Evolutionary conservation across 2,113 vertebrate species (phyloP).

Genomic region (Sprattus sprattus): DNA sequence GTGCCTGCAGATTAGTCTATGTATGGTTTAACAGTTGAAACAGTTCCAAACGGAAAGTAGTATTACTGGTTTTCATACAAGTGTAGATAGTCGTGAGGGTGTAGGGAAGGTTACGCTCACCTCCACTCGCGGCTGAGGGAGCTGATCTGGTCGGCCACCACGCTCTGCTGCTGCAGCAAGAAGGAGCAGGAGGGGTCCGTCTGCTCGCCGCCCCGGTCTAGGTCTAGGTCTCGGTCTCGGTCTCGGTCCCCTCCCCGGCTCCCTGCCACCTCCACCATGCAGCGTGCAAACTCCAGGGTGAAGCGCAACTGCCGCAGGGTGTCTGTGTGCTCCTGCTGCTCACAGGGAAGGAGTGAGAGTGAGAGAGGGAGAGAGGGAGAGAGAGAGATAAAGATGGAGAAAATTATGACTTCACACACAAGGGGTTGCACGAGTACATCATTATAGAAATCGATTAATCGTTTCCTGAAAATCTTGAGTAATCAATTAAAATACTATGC

Average conservation of each 20-base stretch:
- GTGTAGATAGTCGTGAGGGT: background rate
- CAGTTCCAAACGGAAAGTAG: background rate
- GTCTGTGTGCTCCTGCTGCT: constrained; percentile 93
- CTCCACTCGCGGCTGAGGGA: constrained; percentile 94
- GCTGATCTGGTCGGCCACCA: constrained; percentile 95
- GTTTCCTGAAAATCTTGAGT: too few relatives aligned
- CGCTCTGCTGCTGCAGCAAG: constrained; percentile 82
- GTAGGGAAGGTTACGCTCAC: constrained; percentile 64
- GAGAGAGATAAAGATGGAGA: background rate
- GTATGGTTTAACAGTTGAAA: background rate
- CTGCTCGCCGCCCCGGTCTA: constrained; percentile 29
- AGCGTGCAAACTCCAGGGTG: constrained; percentile 83
- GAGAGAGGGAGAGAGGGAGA: constrained; percentile 11
- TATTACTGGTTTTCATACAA: background rate
- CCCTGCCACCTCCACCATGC: constrained; percentile 85
- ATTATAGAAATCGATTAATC: too few relatives aligned
- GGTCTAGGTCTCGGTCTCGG: constrained; percentile 46
- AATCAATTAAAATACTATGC: too few relatives aligned
- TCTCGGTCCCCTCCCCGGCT: constrained; percentile 69
- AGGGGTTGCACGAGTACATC: too few relatives aligned
- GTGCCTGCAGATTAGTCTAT: background rate
- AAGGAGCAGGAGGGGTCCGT: constrained; percentile 56
- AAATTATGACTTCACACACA: too few relatives aligned
- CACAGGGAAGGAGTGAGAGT: background rate
- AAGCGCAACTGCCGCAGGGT: constrained; percentile 85